Base-by-base conservation (phyloP, 2,113 vertebrate species). In the Pedetes capensis region DNA sequence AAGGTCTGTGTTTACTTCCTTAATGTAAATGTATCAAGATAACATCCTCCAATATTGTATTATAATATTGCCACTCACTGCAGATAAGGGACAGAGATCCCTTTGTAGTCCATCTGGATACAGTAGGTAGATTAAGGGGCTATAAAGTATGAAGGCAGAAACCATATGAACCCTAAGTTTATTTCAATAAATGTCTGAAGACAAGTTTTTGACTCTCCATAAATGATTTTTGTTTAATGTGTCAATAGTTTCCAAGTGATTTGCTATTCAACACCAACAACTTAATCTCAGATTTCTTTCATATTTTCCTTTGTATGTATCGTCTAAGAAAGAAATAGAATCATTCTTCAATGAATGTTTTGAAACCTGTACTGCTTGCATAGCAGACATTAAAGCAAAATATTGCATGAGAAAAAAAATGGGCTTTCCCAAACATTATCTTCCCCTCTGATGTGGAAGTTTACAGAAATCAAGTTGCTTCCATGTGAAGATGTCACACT, bases 1-100 rank as follows among this genome's bases (percentile, higher is more conserved):
- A 98, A 98, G 96, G 97, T 96, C 96, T 88, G 27, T 97, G 96
- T 32, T 23, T 39, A 95, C 97, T 97, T 98, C 96, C 96, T 95
- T 93, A 89, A 97, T 94, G 93, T 97, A 97, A 98, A 97, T 34
- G 44, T 66, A 0, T 3, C 3, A 55, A 97, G 98, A 97, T 98
- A 91, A 22, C 96, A 95, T 97, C 96, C 0, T 64, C 89, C 34
- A 42, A 87, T 79, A 82, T 93, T 6, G 53, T 92, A 81, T 78
- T 97, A 96, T 89, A 95, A 91, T 96, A 94, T 75, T 8, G 87
- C 63, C 20, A 83, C 22, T 91, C 75, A 76, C 96, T 95, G 95
- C 93, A 96, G 97, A 97, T 96, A 92, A 97, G 94, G 96, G 96
- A 97, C 96, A 95, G 96, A 96, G 95, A 98, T 91, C 92, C 51